Base-by-base conservation (phyloP, 2,113 vertebrate species). In the Esox niger region DNA sequence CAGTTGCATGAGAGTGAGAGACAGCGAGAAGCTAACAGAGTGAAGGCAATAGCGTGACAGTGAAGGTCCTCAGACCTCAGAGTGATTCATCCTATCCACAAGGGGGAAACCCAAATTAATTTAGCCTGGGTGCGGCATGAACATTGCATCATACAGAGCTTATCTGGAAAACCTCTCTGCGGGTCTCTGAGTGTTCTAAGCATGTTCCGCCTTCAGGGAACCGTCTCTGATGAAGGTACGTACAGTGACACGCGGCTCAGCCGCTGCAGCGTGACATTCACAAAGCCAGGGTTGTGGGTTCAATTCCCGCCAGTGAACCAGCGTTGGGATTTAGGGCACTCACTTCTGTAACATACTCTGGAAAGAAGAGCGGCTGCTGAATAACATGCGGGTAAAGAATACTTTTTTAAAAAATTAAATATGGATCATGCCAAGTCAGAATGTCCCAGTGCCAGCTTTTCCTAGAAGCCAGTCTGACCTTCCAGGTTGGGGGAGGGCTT, bases 71-170 rank as follows among this genome's bases (percentile, higher is more conserved):
- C 68, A 80, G 73, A 76, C 77, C 80, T 82, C 79, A 43, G 6
- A 71, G 69, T 80, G 82, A 88, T 79, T 84, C 83, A 72, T 79
- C 71, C 77, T 69, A 61, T 69, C 83, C 85, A 87, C 82, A 75
- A 78, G 86, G 75, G 82, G 78, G 80, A 85, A n/a, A 74, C 71
- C 70, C 83, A 78, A 87, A 90, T 86, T 84, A 79, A 81, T 83
- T 75, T 79, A 83, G 74, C 65, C 65, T 63, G 73, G 65, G n/a
- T 52, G 57, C 73, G 64, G 71, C 1, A 82, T 75, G 78, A 52
- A 73, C 35, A 31, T 66, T 20, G 71, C 76, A 64, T 75, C 79
- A 78, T 64, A 70, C 70, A 66, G 62, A 70, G 57, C 26, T 2
- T 8, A 20, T 20, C 58, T 8, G 2, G 15, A 20, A 33, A 33